These are phyloP conservation scores for Hiodon alosoides DNA, from an alignment of 2,113 vertebrate species.

Conservation along the genomic window DNA sequence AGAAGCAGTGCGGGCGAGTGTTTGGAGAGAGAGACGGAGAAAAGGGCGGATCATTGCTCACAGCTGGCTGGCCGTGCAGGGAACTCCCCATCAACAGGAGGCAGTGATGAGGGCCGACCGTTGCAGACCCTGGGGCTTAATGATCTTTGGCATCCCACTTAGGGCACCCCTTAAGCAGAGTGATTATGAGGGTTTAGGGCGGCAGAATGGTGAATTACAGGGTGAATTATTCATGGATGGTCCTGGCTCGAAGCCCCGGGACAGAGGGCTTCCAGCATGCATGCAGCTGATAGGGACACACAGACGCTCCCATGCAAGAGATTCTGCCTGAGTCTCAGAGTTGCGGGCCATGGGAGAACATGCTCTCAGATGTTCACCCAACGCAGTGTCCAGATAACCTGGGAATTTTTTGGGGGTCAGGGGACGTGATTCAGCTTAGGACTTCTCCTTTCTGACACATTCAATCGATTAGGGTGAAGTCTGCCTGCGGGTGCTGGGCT, in stretches of 20 bases:
- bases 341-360: too few species aligned
- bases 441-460: too few species aligned
- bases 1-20: background rate
- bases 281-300: too few species aligned
- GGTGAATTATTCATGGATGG: conserved; percentile 58
- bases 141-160: conserved; percentile 40
- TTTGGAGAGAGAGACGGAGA: background rate
- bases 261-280: conserved; percentile 42
- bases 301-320: too few species aligned
- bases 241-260: conserved; percentile 45
- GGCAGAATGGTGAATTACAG: conserved; percentile 30
- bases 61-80: background rate
- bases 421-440: too few species aligned
- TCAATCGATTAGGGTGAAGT: too few species aligned
- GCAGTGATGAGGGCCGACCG: background rate
- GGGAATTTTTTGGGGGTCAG: too few species aligned
- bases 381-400: too few species aligned
- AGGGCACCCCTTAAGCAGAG: conserved; percentile 47
- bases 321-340: too few species aligned
- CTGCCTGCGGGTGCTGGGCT: too few species aligned
- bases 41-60: background rate
- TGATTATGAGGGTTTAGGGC: conserved; percentile 46
- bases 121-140: conserved; percentile 32
- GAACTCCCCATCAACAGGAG: background rate
- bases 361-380: too few species aligned